Conservation (phyloP, 2,113 vertebrate species). For the Anoura caudifer region DNA sequence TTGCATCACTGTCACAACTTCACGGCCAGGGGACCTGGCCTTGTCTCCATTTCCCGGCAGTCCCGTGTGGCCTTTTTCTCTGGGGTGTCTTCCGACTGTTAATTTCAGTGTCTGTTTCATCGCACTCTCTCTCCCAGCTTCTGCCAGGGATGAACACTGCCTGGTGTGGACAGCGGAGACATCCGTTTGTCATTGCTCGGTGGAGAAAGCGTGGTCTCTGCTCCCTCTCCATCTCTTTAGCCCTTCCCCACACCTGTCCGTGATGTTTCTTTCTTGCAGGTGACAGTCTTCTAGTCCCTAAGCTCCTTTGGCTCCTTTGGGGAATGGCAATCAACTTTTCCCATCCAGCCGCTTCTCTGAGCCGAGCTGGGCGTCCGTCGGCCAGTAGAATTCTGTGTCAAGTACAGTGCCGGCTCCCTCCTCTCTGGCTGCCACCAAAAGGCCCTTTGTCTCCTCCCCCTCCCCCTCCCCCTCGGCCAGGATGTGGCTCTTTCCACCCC, state of each 20-base stretch:
- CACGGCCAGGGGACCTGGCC: background rate
- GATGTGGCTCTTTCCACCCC: background rate
- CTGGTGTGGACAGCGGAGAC: background rate
- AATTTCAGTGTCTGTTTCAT: background rate
- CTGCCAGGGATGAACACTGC: background rate
- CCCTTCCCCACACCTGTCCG: background rate
- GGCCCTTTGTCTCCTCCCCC: background rate
- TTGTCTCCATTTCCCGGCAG: background rate
- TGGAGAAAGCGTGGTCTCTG: background rate
- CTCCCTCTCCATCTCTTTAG: background rate
- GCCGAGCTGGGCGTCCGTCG: background rate
- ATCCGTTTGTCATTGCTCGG: background rate
- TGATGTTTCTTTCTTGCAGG: background rate
- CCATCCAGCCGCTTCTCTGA: background rate
- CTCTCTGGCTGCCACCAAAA: conserved; percentile 15
- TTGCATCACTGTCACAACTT: conserved; percentile 50
- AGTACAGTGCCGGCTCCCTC: background rate
- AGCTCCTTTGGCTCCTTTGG: background rate
- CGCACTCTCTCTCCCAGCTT: background rate
- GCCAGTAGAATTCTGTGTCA: background rate
- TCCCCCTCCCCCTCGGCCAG: background rate
- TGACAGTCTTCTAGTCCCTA: background rate
- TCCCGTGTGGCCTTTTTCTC: background rate
- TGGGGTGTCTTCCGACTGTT: background rate
- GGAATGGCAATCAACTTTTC: background rate